Evolutionary conservation across 2,888 invertebrate species (phyloP), one percentile per base, ranked within the genome.

Genomic region (Cephus sareptanus): DNA sequence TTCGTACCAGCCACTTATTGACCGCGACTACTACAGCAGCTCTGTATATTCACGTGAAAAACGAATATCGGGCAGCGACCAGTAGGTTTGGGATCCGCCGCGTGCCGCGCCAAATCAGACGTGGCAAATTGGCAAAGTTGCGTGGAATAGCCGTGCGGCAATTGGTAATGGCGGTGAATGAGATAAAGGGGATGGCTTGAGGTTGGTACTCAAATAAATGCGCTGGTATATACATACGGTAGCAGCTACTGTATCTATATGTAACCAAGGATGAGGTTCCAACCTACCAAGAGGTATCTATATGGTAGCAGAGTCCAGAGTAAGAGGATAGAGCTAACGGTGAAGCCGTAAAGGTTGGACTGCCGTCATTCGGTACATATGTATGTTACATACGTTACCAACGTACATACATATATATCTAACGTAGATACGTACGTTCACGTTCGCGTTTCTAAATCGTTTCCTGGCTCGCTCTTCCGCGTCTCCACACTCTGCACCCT

Each of bases 111-210:
- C 23, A 34, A 71, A 75, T 75, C 37, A 71, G 69, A 74, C 35
- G 76, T 73, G 68, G 78, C 37, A 81, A 82, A 82, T 82, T 79
- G 81, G 78, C 76, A 76, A 79, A 83, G 79, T 78, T 80, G 80
- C 80, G 71, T 71, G 6, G 79, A 77, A 82, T 75, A 68, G 75
- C 76, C 71, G 33, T 33, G 31, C 71, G 71, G 71, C 31, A 34
- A 71, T 71, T 71, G 31, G 71, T 34, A 71, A 71, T 71, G 34
- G 31, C 31, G 71, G 6, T 77, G 79, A 83, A n/a, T 68, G 74
- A 74, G 68, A 77, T 33, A 33, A 33, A 40, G 11, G 12, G 37
- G 30, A 31, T 70, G 13, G 31, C 13, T 30, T 33, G 34, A 56
- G 56, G 56, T 56, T 56, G 56, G 23, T 23, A 23, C 23, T 56